A percentile compares a stretch with the other conserved stretches of the same genome.
These are phyloP conservation scores for Ammodytes dubius DNA, from an alignment of 2,113 vertebrate species.

Conservation along the genomic window DNA sequence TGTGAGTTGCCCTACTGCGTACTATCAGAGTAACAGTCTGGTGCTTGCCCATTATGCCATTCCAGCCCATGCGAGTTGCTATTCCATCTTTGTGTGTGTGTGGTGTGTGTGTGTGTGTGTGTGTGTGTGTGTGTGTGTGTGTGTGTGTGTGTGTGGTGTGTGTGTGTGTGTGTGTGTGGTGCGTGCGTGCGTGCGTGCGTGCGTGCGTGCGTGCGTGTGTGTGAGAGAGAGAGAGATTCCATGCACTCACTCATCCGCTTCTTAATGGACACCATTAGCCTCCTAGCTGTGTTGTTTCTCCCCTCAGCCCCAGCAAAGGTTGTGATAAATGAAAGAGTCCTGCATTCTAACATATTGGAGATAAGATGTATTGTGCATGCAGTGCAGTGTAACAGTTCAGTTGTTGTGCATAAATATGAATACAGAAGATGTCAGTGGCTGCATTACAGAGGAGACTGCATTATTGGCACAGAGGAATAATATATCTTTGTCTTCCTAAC, in stretches of 20 bases:
- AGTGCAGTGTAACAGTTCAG: conserved; percentile 7
- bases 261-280: conserved; percentile 35
- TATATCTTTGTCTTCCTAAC: conserved; percentile 32
- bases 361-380: conserved; percentile 36
- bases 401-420: conserved; percentile 23
- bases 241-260: conserved; percentile 45
- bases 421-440: conserved; percentile 7
- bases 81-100: background rate
- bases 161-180: conserved; percentile 7
- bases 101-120: conserved; percentile 30
- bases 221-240: conserved; percentile 8
- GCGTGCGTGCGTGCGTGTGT: conserved; percentile 15
- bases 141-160: conserved; percentile 10
- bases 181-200: conserved; percentile 2
- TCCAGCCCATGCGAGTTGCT: background rate
- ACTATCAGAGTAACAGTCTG: conserved; percentile 19
- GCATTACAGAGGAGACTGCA: conserved; percentile 1
- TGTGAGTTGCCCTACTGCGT: conserved; percentile 88
- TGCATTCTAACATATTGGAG: conserved; percentile 17
- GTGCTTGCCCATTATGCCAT: conserved; percentile 29
- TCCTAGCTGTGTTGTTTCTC: conserved; percentile 41
- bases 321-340: conserved; percentile 43
- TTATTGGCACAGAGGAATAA: conserved; percentile 26
- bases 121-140: conserved; percentile 12
- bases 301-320: conserved; percentile 25